Conservation (phyloP, 2,888 invertebrate genomes). For the Limnephilus rhombicus region DNA sequence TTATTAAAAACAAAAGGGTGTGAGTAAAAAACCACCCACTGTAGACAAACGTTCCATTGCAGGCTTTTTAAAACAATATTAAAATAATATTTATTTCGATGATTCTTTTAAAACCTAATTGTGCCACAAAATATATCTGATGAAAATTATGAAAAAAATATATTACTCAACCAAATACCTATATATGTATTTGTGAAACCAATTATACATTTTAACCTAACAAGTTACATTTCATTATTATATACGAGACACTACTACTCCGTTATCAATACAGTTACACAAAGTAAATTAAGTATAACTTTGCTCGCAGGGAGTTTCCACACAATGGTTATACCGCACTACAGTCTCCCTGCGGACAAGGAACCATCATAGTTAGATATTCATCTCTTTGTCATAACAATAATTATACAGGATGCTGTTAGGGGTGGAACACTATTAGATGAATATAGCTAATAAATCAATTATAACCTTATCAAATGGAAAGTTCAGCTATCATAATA, state of each 20-base stretch:
- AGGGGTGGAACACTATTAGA: background rate
- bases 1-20: too few relatives aligned
- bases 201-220: background rate
- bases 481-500: background rate
- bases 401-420: constrained; percentile 29
- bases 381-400: constrained; percentile 41
- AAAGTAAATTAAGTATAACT: constrained; percentile 6
- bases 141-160: too few relatives aligned
- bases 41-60: too few relatives aligned
- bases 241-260: background rate
- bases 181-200: background rate
- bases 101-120: too few relatives aligned
- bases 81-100: too few relatives aligned
- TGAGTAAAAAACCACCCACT: too few relatives aligned
- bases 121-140: too few relatives aligned
- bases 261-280: background rate
- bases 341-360: background rate
- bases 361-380: constrained; percentile 27
- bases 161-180: background rate
- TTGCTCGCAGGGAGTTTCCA: constrained; percentile 35
- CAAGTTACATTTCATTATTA: background rate
- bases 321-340: background rate
- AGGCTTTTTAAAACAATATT: too few relatives aligned
- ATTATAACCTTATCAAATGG: background rate
- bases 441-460: background rate